Evolutionary conservation across 2,888 invertebrate species (phyloP), one percentile per base, ranked within the genome.

Genomic region (Holacanthella duospinosa): DNA sequence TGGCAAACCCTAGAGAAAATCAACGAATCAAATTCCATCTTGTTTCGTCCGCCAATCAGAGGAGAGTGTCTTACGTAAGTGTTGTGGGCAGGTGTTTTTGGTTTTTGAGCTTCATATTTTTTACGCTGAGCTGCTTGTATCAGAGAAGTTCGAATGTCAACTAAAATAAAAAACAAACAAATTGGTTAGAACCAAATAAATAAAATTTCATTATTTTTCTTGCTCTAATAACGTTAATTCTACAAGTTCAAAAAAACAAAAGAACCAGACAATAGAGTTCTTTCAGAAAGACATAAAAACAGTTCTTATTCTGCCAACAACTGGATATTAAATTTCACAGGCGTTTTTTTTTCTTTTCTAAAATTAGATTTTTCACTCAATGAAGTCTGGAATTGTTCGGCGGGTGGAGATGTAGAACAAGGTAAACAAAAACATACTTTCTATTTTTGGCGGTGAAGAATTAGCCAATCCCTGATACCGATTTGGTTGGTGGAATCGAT

Each of bases 91-190:
- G 29, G 28, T 4, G 4, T 21, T 2, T 29, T 16, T 6, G n/a
- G 9, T 6, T 60, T 60, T 61, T 68, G 66, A n/a, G n/a, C n/a
- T n/a, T n/a, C n/a, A n/a, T n/a, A n/a, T n/a, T 63, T 59, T 64
- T 73, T 73, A 28, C 71, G 65, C 59, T 66, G 68, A 26, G 71
- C 73, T 48, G 73, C 73, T 64, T 72, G 67, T 25, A 71, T 62
- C 3, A 73, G 61, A 6, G 73, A 71, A n/a, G 66, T 61, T 56
- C 64, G 62, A 36, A 72, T 66, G 61, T 71, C 72, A 62, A 43
- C 72, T 72, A 29, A 16, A 64, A 64, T 19, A 54, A 36, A 29
- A 56, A 26, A 57, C n/a, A n/a, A 29, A 29, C 43, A 29, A 36
- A n/a, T 29, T 29, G 19, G 28, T 21, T 4, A 57, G 21, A 19